Base-by-base conservation (phyloP, 2,113 vertebrate species). In the Clarias magur region DNA sequence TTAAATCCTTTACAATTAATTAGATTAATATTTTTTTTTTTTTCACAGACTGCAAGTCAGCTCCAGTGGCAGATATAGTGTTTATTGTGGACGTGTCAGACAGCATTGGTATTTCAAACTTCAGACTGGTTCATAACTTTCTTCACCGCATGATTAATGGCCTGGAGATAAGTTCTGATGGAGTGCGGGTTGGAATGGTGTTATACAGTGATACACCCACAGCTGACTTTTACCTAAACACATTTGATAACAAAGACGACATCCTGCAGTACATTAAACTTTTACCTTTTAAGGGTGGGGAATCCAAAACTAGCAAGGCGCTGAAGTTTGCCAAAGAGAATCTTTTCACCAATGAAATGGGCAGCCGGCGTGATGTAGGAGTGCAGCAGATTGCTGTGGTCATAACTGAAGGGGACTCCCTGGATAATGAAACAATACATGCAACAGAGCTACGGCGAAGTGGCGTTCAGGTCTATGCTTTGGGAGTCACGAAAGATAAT, bases 51-150 rank as follows among this genome's bases (percentile, higher is more conserved):
- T 97, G 96, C 87, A 93, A 48, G 60, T 89, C 70, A 65, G 93
- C 94, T 6, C 87, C 91, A 54, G 4, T 95, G 12, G 95, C 96
- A 0, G 97, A 97, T 89, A 90, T 96, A 4, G 96, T 96, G 1
- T 97, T 97, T 89, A 94, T 97, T 19, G 90, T 96, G 67, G 96
- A 97, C 30, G 94, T 96, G 53, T 97, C 96, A 0, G 92, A 92
- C 80, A 94, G 93, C 63, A 94, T 91, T 2, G 90, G 83, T 54
- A 17, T 9, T 0, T 0, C 2, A 7, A 93, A 94, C 86, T 97
- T 96, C 88, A 91, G 93, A 9, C 92, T 94, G 79, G 90, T 96
- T 0, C 92, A 95, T 10, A 17, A 11, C 0, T 96, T 98, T 90
- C 92, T 97, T 21, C 90, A 95, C 87, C 94, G 93, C 0, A 88